Evolutionary conservation across 2,797 vertebrate species (phyloP), one percentile per base, ranked within the genome.

Genomic region (Hybognathus amarus): DNA sequence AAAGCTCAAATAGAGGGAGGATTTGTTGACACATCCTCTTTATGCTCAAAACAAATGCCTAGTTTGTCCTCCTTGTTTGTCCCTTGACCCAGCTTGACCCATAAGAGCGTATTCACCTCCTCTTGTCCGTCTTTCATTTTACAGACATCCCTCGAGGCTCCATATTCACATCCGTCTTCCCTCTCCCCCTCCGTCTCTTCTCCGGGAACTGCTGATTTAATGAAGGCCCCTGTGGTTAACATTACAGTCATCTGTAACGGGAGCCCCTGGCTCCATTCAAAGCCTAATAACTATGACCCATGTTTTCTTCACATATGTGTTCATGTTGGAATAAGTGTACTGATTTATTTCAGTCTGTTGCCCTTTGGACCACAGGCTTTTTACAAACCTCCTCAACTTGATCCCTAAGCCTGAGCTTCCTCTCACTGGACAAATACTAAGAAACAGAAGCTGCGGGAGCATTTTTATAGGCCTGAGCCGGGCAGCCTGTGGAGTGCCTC

Each of bases 151-250:
- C 87, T 71, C 1, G 77, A 79, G 87, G 79, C 52, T 54, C 40
- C 15, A 61, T 59, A 82, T 74, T 79, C 78, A 83, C 66, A 73
- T 78, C 77, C 45, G 45, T 69, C 80, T 68, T 68, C 64, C 81
- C 38, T 86, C 85, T 84, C 85, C 71, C 86, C 81, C 68, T 83
- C 85, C 89, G 85, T 87, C 24, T 75, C 70, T 61, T 66, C 92
- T 93, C 90, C 88, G 89, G 89, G 89, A 91, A 90, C 83, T 88
- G 85, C 88, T 85, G 81, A 85, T 93, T 93, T 94, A 93, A 94
- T 93, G 92, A 93, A 93, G 90, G 92, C 89, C 86, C 83, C 85
- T 76, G 5, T 86, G 85, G 88, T 90, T 84, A 84, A 84, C 71
- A 64, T 42, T 82, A 83, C 67, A 90, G 90, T 92, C 90, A 89